phyloP scores from a whole-genome alignment of 2,888 invertebrate species.

The Temnothorax unifasciatus region DNA sequence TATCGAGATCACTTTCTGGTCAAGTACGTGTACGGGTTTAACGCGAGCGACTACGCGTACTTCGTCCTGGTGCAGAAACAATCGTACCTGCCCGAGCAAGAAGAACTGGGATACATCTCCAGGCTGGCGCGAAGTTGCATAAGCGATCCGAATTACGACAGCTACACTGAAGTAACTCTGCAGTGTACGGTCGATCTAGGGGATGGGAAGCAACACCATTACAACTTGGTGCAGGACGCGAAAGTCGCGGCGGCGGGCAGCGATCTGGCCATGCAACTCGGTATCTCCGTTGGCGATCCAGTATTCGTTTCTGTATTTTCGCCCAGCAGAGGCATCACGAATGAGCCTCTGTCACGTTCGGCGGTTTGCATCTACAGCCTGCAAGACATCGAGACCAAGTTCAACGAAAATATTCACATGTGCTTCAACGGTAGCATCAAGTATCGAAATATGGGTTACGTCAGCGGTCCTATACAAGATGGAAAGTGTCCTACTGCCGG shows the following conservation, averaged over 20 bases:
- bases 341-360: slow-evolving; percentile 93
- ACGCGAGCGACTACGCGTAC: slow-evolving; percentile 97
- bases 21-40: slow-evolving; percentile 98
- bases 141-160: slow-evolving; percentile 97
- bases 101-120: slow-evolving; percentile 96
- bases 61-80: slow-evolving; percentile 98
- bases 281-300: slow-evolving; percentile 92
- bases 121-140: slow-evolving; percentile 97
- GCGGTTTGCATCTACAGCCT: slow-evolving; percentile 97
- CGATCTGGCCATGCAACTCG: slow-evolving; percentile 93
- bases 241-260: slow-evolving; percentile 95
- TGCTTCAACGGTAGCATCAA: slow-evolving; percentile 98
- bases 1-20: slow-evolving; percentile 98
- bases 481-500: slow-evolving; percentile 96
- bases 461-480: slow-evolving; percentile 96
- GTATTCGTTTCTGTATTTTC: slow-evolving; percentile 96
- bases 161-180: slow-evolving; percentile 98
- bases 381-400: slow-evolving; percentile 95
- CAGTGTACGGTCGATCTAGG: slow-evolving; percentile 92
- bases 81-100: slow-evolving; percentile 94
- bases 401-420: slow-evolving; percentile 98
- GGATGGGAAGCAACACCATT: slow-evolving; percentile 86
- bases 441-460: slow-evolving; percentile 96
- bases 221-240: slow-evolving; percentile 97
- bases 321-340: slow-evolving; percentile 95